Evolutionary conservation across 2,113 vertebrate species (phyloP).

Genomic region (Urocolius indicus): DNA sequence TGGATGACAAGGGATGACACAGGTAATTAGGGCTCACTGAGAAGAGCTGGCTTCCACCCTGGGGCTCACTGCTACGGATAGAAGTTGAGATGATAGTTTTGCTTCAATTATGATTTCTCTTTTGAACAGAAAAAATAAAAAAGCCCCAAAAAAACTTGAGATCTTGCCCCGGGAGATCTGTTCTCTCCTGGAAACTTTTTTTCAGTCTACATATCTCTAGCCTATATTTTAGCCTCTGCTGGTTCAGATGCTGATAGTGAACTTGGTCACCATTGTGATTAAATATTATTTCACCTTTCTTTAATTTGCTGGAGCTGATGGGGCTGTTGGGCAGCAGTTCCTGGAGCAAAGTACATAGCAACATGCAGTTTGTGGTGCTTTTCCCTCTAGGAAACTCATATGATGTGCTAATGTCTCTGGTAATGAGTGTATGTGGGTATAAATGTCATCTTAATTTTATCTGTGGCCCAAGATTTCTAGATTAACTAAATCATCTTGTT

Average conservation of each 20-base stretch:
- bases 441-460: background rate
- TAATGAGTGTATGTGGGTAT: background rate
- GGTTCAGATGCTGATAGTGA: background rate
- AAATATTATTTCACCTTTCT: background rate
- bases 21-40: background rate
- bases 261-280: background rate
- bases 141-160: background rate
- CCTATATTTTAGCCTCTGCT: background rate
- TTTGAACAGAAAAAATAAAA: background rate
- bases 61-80: background rate
- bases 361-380: background rate
- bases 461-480: background rate
- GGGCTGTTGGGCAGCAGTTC: background rate
- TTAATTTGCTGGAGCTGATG: background rate
- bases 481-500: background rate
- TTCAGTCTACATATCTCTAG: background rate
- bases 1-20: fast-evolving
- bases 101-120: background rate
- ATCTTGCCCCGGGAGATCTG: background rate
- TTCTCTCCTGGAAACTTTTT: background rate
- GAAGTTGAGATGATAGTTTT: background rate
- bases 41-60: background rate
- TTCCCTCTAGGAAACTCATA: background rate
- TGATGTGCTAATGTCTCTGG: background rate
- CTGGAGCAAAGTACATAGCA: background rate